These are phyloP conservation scores for Myotis myotis DNA, from an alignment of 2,797 vertebrate genomes.

Conservation along the genomic window DNA sequence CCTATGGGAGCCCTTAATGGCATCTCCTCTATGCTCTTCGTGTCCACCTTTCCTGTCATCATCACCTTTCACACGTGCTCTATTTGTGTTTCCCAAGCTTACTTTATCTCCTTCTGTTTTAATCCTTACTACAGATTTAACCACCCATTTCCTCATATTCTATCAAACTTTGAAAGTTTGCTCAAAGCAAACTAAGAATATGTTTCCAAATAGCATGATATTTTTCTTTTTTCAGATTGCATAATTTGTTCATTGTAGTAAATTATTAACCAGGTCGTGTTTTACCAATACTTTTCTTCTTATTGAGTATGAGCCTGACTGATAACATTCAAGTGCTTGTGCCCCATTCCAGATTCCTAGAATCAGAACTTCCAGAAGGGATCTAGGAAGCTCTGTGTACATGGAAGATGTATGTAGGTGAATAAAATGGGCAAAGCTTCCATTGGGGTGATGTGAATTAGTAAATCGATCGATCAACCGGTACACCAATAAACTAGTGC, in stretches of 20 bases:
- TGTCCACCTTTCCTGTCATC: neutral
- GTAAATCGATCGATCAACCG: neutral
- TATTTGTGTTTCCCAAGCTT: neutral
- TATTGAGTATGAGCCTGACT: neutral
- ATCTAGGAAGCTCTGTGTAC: no score
- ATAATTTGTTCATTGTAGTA: neutral
- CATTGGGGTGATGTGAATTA: neutral
- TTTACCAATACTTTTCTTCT: neutral
- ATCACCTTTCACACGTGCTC: neutral
- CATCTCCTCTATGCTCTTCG: accelerated
- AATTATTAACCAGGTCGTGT: neutral
- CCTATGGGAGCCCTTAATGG: neutral
- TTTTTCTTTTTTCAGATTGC: neutral
- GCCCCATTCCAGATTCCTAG: neutral
- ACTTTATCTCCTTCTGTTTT: neutral
- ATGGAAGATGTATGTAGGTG: neutral
- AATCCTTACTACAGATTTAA: neutral
- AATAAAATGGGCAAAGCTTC: neutral
- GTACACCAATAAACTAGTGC: neutral
- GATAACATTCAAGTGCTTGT: neutral
- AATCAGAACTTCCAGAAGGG: neutral
- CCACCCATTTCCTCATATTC: neutral
- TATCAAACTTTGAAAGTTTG: neutral
- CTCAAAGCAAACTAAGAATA: neutral
- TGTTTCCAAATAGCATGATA: neutral